Evolutionary conservation across 2,888 invertebrate species (phyloP).

Genomic region (Petrolisthes cinctipes): DNA sequence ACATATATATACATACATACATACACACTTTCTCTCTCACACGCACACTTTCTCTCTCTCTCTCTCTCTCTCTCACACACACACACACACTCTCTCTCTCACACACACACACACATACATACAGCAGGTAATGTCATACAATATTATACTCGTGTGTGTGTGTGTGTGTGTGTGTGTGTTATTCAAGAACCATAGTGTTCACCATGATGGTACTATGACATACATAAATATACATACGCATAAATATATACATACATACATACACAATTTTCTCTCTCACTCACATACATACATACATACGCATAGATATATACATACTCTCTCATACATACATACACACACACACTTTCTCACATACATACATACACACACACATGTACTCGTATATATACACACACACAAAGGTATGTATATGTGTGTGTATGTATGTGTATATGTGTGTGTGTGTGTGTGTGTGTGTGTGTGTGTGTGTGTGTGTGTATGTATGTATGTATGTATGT

Average conservation of each 20-base stretch:
- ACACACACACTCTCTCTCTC: constrained; percentile 1
- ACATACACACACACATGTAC: constrained; percentile 26
- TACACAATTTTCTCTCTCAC: too few relatives aligned
- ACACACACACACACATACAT: not conserved
- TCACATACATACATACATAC: constrained; percentile 16
- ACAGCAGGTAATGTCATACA: not conserved
- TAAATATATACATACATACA: not conserved
- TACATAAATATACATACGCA: not conserved
- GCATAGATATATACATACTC: constrained; percentile 17
- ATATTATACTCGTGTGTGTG: not conserved
- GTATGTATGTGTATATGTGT: constrained; percentile 28
- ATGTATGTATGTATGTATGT: constrained; percentile 19
- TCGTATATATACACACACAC: not conserved
- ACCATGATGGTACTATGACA: not conserved
- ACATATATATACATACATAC: not conserved
- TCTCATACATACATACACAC: constrained; percentile 1
- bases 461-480: not conserved
- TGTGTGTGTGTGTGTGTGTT: not conserved
- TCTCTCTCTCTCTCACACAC: not conserved
- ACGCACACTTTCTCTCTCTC: not conserved
- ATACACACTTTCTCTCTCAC: not conserved
- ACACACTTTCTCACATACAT: constrained; percentile 15
- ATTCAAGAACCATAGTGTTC: not conserved
- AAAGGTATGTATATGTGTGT: not conserved
- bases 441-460: not conserved